Percentiles rank a stretch among this genome's conserved stretches.
phyloP scores from a whole-genome alignment of 2,113 vertebrate species.

The Podarcis cretensis region DNA sequence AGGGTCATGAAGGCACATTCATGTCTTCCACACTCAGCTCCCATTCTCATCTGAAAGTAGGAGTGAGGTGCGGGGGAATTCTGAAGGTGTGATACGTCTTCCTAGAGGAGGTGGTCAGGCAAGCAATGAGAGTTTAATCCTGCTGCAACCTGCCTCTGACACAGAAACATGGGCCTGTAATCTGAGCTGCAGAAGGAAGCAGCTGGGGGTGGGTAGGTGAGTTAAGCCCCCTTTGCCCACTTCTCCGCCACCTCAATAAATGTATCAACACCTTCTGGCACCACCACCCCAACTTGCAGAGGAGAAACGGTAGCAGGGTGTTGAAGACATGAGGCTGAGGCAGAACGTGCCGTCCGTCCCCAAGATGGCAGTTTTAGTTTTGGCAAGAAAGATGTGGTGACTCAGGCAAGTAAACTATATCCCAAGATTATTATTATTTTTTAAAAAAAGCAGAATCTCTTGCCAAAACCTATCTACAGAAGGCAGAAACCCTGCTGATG shows the following conservation, averaged over 20 bases:
- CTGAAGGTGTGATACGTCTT: too few species aligned
- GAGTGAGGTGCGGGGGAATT: too few species aligned
- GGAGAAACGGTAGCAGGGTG: background rate
- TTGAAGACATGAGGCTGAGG: background rate
- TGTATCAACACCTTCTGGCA: too few species aligned
- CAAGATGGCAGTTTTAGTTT: background rate
- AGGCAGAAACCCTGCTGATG: background rate
- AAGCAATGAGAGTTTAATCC: too few species aligned
- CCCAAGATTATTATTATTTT: background rate
- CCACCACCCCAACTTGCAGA: background rate
- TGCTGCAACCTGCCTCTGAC: background rate
- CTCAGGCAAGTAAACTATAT: conserved; percentile 2
- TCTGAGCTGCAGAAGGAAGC: background rate
- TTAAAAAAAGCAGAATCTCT: background rate
- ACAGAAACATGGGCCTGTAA: background rate
- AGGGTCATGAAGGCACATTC: too few species aligned
- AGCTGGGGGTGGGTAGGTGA: background rate
- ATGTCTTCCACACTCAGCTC: too few species aligned
- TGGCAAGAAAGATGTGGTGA: conserved; percentile 3
- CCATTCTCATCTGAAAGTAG: too few species aligned
- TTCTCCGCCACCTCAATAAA: background rate
- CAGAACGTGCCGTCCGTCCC: background rate
- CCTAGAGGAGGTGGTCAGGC: too few species aligned
- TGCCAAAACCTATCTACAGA: background rate
- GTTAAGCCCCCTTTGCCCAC: background rate